Evolutionary conservation across 2,888 invertebrate species (phyloP).

Genomic region (Trichogramma evanescens): DNA sequence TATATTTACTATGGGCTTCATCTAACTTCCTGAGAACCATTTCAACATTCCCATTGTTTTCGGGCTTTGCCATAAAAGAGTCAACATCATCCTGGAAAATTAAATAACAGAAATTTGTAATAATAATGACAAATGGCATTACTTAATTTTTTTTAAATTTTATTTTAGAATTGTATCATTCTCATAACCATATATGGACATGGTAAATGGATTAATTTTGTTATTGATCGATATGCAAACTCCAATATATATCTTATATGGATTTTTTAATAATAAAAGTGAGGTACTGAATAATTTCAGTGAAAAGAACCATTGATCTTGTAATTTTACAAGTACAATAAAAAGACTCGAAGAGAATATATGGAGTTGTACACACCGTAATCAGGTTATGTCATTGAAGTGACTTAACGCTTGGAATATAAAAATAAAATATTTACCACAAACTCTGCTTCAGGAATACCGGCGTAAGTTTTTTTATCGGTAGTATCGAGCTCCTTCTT

Average conservation of each 20-base stretch:
- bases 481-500: constrained; percentile 18
- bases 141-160: neutral
- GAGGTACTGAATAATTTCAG: neutral
- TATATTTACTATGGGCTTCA: constrained; percentile 92
- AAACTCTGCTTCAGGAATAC: constrained; percentile 83
- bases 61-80: constrained; percentile 77
- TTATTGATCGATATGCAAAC: neutral
- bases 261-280: neutral
- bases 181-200: constrained; percentile 34
- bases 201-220: constrained; percentile 2
- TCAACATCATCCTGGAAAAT: constrained; percentile 85
- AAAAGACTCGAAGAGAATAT: too few species aligned
- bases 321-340: neutral
- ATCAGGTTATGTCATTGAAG: too few species aligned
- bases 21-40: constrained; percentile 79
- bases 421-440: constrained; percentile 58
- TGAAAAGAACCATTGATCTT: neutral
- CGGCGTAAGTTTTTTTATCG: constrained; percentile 65
- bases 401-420: too few species aligned
- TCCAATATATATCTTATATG: neutral
- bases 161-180: constrained; percentile 8
- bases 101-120: neutral
- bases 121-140: neutral
- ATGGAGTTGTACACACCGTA: too few species aligned
- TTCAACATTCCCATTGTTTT: constrained; percentile 77